Evolutionary conservation across 2,113 vertebrate species (phyloP).

Genomic region (Tragelaphus imberbis): DNA sequence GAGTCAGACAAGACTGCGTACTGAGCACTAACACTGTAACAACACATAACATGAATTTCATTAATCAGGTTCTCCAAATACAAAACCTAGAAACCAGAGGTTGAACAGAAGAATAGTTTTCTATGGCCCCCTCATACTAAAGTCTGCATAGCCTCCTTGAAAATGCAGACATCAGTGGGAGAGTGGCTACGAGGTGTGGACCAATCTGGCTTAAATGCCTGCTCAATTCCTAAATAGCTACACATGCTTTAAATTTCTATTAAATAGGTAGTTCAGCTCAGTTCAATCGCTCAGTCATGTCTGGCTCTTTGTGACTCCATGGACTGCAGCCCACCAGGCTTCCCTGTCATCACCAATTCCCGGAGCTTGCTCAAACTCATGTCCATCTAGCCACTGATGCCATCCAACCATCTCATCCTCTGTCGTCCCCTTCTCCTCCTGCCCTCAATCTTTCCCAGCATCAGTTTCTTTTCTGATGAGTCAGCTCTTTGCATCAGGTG

Average conservation of each 20-base stretch:
- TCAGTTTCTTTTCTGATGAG: neutral
- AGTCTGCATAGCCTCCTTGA: neutral
- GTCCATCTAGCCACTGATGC: neutral
- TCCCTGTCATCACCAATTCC: neutral
- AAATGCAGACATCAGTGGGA: neutral
- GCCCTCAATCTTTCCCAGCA: neutral
- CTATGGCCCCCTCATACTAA: neutral
- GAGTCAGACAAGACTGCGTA: fast-evolving
- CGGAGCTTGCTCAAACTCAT: neutral
- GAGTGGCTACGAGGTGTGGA: too few relatives aligned
- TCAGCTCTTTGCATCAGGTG: neutral
- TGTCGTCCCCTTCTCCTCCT: neutral
- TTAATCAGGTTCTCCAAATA: neutral
- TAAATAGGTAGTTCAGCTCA: neutral
- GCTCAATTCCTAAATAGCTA: neutral
- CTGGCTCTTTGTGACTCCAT: neutral
- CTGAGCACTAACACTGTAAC: neutral
- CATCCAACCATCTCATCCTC: neutral
- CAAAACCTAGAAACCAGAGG: neutral
- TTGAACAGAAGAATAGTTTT: neutral
- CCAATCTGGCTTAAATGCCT: neutral
- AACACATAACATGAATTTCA: neutral
- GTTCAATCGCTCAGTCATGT: neutral
- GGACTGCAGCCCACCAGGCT: neutral
- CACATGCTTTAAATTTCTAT: neutral